Evolutionary conservation across 2,888 invertebrate species (phyloP).

Genomic region (Agriotes lineatus): DNA sequence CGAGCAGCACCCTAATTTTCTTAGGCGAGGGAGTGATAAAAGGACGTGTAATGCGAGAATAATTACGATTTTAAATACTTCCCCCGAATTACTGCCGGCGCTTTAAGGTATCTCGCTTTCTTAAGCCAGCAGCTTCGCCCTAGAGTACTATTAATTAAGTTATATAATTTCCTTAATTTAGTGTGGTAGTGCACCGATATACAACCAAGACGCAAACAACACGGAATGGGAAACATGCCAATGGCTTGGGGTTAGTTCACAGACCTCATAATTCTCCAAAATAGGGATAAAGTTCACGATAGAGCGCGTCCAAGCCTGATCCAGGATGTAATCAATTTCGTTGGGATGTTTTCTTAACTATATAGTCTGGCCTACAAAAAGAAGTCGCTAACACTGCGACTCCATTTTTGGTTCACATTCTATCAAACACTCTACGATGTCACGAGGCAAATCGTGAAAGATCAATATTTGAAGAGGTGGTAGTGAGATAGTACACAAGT

Average conservation of each 20-base stretch:
- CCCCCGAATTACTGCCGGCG: not conserved
- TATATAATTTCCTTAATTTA: slow-evolving; percentile 35
- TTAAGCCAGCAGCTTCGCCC: slow-evolving; percentile 9
- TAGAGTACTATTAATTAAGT: slow-evolving; percentile 29
- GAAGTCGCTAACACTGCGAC: not conserved
- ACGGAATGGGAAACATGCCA: slow-evolving; percentile 39
- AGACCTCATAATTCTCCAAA: slow-evolving; percentile 40
- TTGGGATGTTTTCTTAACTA: slow-evolving; percentile 25
- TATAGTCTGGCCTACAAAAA: no score
- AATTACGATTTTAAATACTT: not conserved
- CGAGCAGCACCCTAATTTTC: no score
- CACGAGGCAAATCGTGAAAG: no score
- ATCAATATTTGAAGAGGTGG: no score
- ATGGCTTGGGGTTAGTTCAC: slow-evolving; percentile 34
- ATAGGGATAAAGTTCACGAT: slow-evolving; percentile 36
- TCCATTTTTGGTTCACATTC: not conserved
- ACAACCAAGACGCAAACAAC: slow-evolving; percentile 30
- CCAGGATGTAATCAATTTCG: slow-evolving; percentile 37
- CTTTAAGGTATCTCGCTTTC: not conserved
- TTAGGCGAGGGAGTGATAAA: no score
- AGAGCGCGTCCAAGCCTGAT: slow-evolving; percentile 33
- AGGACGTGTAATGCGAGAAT: not conserved
- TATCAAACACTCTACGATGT: no score
- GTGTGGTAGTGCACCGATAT: slow-evolving; percentile 22
- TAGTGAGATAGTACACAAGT: no score